Evolutionary conservation across 2,888 invertebrate genomes (phyloP).

Genomic region (Ametastegia equiseti): DNA sequence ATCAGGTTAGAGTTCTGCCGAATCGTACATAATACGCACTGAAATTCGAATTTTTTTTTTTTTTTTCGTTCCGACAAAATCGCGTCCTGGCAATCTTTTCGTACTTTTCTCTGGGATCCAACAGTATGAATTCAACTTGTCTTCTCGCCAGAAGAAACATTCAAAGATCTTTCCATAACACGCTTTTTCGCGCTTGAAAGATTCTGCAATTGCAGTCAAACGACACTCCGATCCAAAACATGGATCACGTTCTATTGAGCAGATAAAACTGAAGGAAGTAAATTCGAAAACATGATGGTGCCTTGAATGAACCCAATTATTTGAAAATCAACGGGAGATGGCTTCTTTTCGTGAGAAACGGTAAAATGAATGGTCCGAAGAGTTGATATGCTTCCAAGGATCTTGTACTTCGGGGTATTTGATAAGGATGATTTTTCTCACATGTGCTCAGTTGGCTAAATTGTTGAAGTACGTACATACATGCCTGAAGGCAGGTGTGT

Average conservation of each 20-base stretch:
- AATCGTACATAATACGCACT: not conserved
- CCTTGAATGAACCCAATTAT: not conserved
- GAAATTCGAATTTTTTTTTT: not conserved
- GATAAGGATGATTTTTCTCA: not conserved
- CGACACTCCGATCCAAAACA: not conserved
- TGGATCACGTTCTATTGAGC: not conserved
- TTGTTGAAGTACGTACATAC: too few relatives aligned
- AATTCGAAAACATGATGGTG: not conserved
- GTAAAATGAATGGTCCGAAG: not conserved
- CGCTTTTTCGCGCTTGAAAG: not conserved
- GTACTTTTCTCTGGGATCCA: not conserved
- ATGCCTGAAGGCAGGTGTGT: too few relatives aligned
- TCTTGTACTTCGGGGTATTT: not conserved
- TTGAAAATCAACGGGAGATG: not conserved
- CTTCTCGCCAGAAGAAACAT: not conserved
- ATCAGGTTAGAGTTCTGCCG: not conserved
- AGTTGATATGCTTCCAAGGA: not conserved
- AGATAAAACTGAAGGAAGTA: not conserved
- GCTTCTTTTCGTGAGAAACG: not conserved
- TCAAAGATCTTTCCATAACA: not conserved
- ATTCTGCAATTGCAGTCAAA: not conserved
- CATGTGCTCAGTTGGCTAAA: not conserved
- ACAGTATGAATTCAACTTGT: not conserved
- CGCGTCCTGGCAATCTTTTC: not conserved
- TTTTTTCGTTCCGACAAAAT: too few relatives aligned